phyloP scores from a whole-genome alignment of 2,797 vertebrate species.

The Poeciliopsis infans region DNA sequence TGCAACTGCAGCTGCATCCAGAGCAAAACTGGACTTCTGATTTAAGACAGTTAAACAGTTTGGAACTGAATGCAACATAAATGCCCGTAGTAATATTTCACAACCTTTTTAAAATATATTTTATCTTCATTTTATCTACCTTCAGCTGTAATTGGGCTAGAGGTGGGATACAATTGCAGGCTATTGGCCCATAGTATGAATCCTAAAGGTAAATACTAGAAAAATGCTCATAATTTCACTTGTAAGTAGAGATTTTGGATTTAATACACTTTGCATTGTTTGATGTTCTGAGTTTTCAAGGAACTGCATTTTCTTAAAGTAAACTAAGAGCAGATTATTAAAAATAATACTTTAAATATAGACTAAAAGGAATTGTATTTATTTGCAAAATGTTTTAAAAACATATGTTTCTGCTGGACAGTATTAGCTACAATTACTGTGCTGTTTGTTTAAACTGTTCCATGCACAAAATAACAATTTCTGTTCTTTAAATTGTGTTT shows the following conservation, averaged over 20 bases:
- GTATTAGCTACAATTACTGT: neutral
- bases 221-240: neutral
- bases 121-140: neutral
- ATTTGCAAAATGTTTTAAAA: neutral
- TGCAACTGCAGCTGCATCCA: slow-evolving; percentile 76
- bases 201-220: neutral
- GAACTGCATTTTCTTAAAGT: neutral
- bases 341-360: neutral
- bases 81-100: slow-evolving; percentile 1
- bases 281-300: neutral
- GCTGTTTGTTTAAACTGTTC: neutral
- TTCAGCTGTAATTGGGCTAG: neutral
- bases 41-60: slow-evolving; percentile 24
- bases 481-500: neutral
- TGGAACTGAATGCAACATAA: slow-evolving; percentile 4
- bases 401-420: neutral
- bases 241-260: neutral
- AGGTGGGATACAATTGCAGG: neutral
- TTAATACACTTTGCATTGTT: neutral
- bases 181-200: neutral
- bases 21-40: slow-evolving; percentile 48
- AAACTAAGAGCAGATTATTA: neutral
- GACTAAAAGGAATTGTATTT: neutral
- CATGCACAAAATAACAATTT: too few relatives aligned
- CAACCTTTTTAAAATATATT: neutral